Evolutionary conservation across 2,888 invertebrate genomes (phyloP).

Genomic region (Heliconius sara): DNA sequence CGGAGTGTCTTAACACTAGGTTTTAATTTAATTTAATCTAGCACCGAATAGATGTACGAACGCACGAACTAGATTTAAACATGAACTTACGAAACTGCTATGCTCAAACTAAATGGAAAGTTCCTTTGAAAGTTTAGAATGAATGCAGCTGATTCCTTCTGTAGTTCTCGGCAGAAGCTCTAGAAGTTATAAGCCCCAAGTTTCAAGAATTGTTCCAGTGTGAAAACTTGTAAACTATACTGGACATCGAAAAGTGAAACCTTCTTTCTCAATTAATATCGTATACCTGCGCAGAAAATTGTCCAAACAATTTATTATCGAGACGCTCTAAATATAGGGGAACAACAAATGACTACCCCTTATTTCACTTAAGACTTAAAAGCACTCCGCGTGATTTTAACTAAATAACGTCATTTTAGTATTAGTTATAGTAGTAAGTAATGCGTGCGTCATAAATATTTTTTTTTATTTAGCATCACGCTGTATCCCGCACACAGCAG

Average conservation of each 20-base stretch:
- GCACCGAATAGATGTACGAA: not conserved
- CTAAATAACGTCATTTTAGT: not conserved
- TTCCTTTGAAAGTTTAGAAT: slow-evolving; percentile 5
- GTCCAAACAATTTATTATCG: slow-evolving; percentile 1
- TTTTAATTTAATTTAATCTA: no score
- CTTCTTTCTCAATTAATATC: slow-evolving; percentile 19
- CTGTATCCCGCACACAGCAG: no score
- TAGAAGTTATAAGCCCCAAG: slow-evolving; percentile 2
- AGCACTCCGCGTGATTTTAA: not conserved
- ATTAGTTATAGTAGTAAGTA: not conserved
- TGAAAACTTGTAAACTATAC: slow-evolving; percentile 21
- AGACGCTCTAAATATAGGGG: not conserved
- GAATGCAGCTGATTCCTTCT: not conserved
- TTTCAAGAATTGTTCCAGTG: not conserved
- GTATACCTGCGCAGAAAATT: not conserved
- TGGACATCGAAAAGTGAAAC: slow-evolving; percentile 16
- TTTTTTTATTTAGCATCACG: not conserved
- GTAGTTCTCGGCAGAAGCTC: slow-evolving; percentile 10
- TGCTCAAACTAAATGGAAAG: not conserved
- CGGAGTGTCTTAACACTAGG: no score
- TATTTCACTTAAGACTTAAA: not conserved
- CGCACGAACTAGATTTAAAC: not conserved
- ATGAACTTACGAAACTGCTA: not conserved
- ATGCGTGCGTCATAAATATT: not conserved
- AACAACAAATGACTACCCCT: not conserved